phyloP scores from a whole-genome alignment of 2,113 vertebrate species.

The Melanerpes formicivorus region DNA sequence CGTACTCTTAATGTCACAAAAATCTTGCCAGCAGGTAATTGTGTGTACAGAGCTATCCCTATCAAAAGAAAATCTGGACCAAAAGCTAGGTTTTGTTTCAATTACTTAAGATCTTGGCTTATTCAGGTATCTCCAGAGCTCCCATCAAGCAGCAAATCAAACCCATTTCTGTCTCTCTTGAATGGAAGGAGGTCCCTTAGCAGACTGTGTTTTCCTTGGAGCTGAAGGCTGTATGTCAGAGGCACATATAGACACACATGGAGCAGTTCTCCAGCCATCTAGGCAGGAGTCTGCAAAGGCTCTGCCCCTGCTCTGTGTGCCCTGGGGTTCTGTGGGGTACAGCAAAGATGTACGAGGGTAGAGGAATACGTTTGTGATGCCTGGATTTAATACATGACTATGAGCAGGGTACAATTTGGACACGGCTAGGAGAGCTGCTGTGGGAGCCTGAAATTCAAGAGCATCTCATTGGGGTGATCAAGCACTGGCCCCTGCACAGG shows the following conservation, averaged over 20 bases:
- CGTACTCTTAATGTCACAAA: neutral
- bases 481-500: neutral
- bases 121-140: neutral
- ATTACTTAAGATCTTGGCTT: neutral
- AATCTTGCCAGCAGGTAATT: neutral
- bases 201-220: neutral
- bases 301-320: neutral
- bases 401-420: neutral
- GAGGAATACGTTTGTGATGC: neutral
- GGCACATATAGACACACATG: fast-evolving
- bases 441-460: neutral
- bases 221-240: neutral
- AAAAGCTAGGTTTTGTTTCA: neutral
- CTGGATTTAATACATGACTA: neutral
- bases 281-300: neutral
- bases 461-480: neutral
- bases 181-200: neutral
- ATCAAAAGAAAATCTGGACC: neutral
- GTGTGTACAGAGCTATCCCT: neutral
- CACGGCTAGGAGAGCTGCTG: neutral
- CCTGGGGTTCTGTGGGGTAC: neutral
- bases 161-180: neutral
- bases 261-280: neutral
- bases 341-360: neutral
- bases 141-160: neutral